Base-by-base conservation (phyloP, 2,888 invertebrate species). In the Amphiduros pacificus region DNA sequence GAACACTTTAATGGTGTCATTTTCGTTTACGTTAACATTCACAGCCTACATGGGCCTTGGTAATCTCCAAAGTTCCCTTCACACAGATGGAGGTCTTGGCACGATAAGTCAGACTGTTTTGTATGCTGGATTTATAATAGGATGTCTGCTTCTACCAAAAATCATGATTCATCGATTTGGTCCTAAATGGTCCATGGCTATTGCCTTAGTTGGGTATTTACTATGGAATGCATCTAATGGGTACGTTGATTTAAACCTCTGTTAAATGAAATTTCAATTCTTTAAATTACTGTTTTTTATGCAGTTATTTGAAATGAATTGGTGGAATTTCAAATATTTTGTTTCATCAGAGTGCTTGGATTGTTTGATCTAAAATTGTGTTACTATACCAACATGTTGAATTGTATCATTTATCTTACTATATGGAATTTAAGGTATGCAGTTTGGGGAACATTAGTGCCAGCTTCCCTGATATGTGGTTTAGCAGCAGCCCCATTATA, bases 401-500 rank as follows among this genome's bases (percentile, higher is more conserved):
- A n/a, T n/a, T n/a, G n/a, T n/a, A n/a, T n/a, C n/a, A n/a, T n/a
- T n/a, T n/a, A n/a, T n/a, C n/a, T n/a, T n/a, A n/a, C n/a, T n/a
- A n/a, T n/a, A n/a, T n/a, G n/a, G n/a, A n/a, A n/a, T n/a, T n/a
- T n/a, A n/a, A n/a, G n/a, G n/a, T 51, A 51, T 24, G 51, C 65
- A 1, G 61, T 87, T 69, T 89, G 88, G 68, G 93, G 91, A 80
- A 94, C 95, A n/a, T 79, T 84, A 67, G 72, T 81, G 11, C 79
- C 83, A 0, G 92, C 94, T 41, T 94, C 96, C 24, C 90, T 96
- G 28, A 86, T 97, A 20, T 88, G 94, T 36, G 98, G 98, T 67
- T 85, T 96, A 59, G 95, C 94, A 9, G 97, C 95, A 1, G 95
- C 96, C 0, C 96, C 96, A 52, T 91, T 98, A 89, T 98, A 97